phyloP scores from a whole-genome alignment of 1,140 invertebrate species.

The Manduca sexta region DNA sequence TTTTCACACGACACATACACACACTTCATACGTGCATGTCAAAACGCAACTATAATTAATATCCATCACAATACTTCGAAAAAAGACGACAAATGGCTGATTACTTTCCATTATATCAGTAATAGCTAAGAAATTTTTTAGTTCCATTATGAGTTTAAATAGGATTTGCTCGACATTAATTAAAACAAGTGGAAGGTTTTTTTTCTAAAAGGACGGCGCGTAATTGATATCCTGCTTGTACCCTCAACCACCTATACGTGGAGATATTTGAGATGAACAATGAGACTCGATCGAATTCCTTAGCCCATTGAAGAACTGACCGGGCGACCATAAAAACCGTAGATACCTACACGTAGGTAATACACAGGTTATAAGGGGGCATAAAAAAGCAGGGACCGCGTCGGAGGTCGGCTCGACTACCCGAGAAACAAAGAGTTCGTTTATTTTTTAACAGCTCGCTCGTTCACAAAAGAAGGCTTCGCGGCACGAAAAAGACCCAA shows the following conservation, averaged over 20 bases:
- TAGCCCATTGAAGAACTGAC: conserved; percentile 72
- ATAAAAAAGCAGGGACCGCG: conserved; percentile 71
- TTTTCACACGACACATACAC: no score
- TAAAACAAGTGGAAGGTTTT: conserved; percentile 12
- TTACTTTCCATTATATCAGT: background rate
- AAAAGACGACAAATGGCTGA: background rate
- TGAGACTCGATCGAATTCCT: conserved; percentile 69
- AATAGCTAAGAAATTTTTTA: conserved; percentile 2
- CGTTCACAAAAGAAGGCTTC: conserved; percentile 67
- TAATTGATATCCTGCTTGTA: conserved; percentile 25
- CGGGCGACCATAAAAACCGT: conserved; percentile 68
- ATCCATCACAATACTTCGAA: no score
- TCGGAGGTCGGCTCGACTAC: conserved; percentile 69
- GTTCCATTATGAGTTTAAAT: conserved; percentile 3
- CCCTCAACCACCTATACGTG: conserved; percentile 18
- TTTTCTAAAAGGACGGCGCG: conserved; percentile 18
- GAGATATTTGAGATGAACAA: conserved; percentile 28
- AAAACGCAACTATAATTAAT: no score
- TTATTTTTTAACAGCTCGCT: conserved; percentile 73
- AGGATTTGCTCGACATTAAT: conserved; percentile 14
- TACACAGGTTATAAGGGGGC: conserved; percentile 70
- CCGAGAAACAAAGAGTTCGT: conserved; percentile 72
- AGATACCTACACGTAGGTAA: conserved; percentile 72
- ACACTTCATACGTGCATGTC: no score
- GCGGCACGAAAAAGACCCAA: conserved; percentile 67